These are phyloP conservation scores for Fragum fragum DNA, from an alignment of 2,888 invertebrate species.

Conservation along the genomic window DNA sequence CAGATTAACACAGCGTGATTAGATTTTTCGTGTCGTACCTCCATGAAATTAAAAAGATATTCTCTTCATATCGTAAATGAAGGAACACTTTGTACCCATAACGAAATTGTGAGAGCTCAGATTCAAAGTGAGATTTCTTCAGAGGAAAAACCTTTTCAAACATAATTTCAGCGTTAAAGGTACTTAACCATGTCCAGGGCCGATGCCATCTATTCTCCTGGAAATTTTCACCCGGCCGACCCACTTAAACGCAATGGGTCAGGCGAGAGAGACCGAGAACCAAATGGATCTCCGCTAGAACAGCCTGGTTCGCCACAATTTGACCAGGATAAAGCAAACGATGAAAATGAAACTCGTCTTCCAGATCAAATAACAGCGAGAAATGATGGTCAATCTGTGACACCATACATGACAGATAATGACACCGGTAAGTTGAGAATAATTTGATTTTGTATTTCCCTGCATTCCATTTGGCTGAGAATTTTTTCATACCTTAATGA, in stretches of 20 bases:
- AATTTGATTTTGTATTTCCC: too few species aligned
- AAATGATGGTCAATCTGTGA: neutral
- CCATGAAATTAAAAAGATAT: too few species aligned
- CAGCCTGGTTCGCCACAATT: neutral
- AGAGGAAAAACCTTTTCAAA: too few species aligned
- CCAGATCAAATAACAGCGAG: neutral
- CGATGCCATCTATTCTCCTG: neutral
- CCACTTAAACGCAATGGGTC: neutral
- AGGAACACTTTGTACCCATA: too few species aligned
- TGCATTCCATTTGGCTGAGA: too few species aligned
- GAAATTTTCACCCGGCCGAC: neutral
- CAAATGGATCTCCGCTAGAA: neutral
- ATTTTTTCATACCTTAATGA: too few species aligned
- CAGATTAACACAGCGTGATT: too few species aligned
- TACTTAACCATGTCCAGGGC: neutral
- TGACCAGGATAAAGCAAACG: neutral
- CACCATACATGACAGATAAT: constrained; percentile 9
- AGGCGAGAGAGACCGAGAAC: neutral
- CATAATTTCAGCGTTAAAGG: neutral
- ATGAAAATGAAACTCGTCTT: neutral
- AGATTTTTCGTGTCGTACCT: too few species aligned
- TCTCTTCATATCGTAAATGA: too few species aligned
- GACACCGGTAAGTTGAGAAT: neutral
- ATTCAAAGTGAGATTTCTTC: too few species aligned
- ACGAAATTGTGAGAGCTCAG: too few species aligned